Evolutionary conservation across 2,797 vertebrate genomes (phyloP).

Genomic region (Labroides dimidiatus): DNA sequence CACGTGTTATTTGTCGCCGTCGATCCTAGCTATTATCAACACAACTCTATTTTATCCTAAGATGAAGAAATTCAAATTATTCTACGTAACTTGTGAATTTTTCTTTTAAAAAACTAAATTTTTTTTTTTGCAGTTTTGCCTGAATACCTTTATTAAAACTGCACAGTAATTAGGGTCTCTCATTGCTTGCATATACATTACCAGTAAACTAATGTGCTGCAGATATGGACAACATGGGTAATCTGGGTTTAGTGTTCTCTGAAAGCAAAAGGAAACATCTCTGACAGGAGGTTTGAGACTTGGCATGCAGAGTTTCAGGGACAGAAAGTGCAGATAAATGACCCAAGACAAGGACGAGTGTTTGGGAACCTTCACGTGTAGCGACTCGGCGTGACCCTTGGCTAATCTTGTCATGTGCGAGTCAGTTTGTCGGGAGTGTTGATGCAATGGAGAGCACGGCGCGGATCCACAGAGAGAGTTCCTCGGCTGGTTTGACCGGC

Average conservation of each 20-base stretch:
- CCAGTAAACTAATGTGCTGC: constrained; percentile 45
- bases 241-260: constrained; percentile 17
- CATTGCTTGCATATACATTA: constrained; percentile 80
- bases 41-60: constrained; percentile 51
- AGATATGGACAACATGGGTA: constrained; percentile 44
- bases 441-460: constrained; percentile 51
- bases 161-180: constrained; percentile 80
- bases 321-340: constrained; percentile 58
- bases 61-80: constrained; percentile 57
- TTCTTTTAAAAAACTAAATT: constrained; percentile 67
- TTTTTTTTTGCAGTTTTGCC: constrained; percentile 73
- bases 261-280: constrained; percentile 34
- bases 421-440: constrained; percentile 39
- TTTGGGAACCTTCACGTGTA: constrained; percentile 14
- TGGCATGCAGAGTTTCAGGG: constrained; percentile 32
- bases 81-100: constrained; percentile 69
- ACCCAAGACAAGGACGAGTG: constrained; percentile 28
- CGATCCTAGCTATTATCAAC: constrained; percentile 60
- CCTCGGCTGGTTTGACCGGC: constrained; percentile 55
- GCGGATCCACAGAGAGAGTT: constrained; percentile 52
- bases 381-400: constrained; percentile 7
- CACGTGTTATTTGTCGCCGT: constrained; percentile 55
- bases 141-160: constrained; percentile 63
- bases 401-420: neutral
- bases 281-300: constrained; percentile 22